Conservation (phyloP, 2,888 invertebrate species). For the Zaprionus lineosus region DNA sequence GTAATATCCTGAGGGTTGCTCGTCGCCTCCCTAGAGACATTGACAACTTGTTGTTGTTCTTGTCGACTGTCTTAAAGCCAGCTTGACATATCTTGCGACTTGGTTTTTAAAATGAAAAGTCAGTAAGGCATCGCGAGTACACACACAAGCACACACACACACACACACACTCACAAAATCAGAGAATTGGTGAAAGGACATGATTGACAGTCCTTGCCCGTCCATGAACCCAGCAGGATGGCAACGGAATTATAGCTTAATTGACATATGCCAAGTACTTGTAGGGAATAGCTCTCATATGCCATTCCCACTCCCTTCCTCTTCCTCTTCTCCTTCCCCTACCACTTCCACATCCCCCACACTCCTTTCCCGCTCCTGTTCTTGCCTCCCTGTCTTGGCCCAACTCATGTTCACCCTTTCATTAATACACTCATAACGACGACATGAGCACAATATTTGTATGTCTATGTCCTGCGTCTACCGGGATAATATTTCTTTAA, state of each 20-base stretch:
- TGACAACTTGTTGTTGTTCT: slow-evolving; percentile 67
- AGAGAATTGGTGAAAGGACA: slow-evolving; percentile 47
- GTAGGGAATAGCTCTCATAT: slow-evolving; percentile 47
- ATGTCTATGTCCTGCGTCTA: slow-evolving; percentile 51
- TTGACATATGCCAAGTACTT: slow-evolving; percentile 72
- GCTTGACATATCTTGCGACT: slow-evolving; percentile 52
- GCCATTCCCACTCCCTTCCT: slow-evolving; percentile 8
- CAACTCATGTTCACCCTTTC: slow-evolving; percentile 46
- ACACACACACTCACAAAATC: neutral
- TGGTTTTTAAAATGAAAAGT: slow-evolving; percentile 55
- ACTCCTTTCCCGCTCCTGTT: no score
- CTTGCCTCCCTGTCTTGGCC: neutral
- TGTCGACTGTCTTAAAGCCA: slow-evolving; percentile 66
- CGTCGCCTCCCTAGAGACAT: slow-evolving; percentile 40
- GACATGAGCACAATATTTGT: slow-evolving; percentile 54
- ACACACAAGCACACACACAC: slow-evolving; percentile 2
- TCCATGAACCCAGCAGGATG: slow-evolving; percentile 59
- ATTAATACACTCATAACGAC: slow-evolving; percentile 38
- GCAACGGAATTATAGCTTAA: slow-evolving; percentile 76
- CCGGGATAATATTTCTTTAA: slow-evolving; percentile 75
- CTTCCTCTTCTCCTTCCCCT: slow-evolving; percentile 19
- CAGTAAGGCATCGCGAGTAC: slow-evolving; percentile 75
- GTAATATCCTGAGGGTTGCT: slow-evolving; percentile 55
- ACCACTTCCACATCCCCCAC: no score
- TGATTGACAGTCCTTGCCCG: slow-evolving; percentile 70